Evolutionary conservation across 2,113 vertebrate genomes (phyloP).

Genomic region (Anhinga rufa): DNA sequence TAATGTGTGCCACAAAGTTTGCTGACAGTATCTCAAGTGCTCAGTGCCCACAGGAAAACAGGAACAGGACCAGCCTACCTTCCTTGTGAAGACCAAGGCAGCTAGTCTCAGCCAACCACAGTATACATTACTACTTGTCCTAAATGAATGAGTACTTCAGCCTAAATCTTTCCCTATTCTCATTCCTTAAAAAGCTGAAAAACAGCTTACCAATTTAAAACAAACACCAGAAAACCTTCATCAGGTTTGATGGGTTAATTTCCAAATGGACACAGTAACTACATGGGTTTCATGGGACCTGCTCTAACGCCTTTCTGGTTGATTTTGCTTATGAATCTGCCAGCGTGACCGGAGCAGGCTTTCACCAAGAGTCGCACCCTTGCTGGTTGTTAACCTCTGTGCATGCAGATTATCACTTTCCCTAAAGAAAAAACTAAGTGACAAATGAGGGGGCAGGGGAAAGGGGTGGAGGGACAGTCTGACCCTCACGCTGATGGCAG

Average conservation of each 20-base stretch:
- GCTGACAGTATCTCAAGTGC: neutral
- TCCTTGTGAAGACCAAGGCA: neutral
- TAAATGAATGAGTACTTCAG: neutral
- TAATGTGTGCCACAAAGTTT: neutral
- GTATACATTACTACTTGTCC: neutral
- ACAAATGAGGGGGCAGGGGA: accelerated
- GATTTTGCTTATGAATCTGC: neutral
- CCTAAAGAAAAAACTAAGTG: neutral
- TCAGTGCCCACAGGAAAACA: neutral
- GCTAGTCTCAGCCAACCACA: neutral
- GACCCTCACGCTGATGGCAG: accelerated
- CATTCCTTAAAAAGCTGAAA: neutral
- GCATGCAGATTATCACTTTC: too few relatives aligned
- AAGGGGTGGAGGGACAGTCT: neutral
- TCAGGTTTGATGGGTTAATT: neutral
- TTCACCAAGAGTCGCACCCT: accelerated
- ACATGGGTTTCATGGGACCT: accelerated
- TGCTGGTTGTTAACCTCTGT: neutral
- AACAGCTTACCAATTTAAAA: neutral
- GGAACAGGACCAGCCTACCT: neutral
- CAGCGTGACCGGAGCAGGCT: accelerated
- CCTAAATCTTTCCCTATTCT: neutral
- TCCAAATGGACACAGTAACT: neutral
- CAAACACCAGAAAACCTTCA: neutral
- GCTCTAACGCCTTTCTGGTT: neutral